These are phyloP conservation scores for Lasioglossum calceatum DNA, from an alignment of 2,888 invertebrate species.

Conservation along the genomic window DNA sequence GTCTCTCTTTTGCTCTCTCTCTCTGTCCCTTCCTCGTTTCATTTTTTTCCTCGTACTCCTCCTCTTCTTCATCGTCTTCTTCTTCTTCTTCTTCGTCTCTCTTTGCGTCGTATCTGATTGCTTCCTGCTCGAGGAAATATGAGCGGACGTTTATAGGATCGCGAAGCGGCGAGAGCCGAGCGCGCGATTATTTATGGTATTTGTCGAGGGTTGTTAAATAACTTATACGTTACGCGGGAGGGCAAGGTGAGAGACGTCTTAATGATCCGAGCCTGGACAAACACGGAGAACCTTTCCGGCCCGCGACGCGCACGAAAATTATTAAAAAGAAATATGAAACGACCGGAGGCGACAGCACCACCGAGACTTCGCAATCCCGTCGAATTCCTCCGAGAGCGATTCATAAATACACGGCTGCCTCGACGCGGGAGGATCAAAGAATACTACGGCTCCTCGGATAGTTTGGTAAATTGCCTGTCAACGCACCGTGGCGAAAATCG, in stretches of 20 bases:
- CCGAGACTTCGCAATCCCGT: conserved; percentile 19
- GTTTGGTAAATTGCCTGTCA: conserved; percentile 15
- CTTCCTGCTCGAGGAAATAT: conserved; percentile 70
- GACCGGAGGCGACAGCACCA: not conserved
- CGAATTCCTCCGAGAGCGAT: conserved; percentile 8
- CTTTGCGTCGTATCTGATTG: conserved; percentile 69
- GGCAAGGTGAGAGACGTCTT: conserved; percentile 53
- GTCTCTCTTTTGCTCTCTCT: not conserved
- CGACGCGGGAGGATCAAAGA: not conserved
- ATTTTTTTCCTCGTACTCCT: not conserved
- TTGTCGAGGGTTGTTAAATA: conserved; percentile 70
- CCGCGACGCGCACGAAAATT: not conserved
- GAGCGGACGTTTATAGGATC: conserved; percentile 73
- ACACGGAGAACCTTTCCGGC: conserved; percentile 21
- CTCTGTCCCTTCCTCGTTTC: not conserved
- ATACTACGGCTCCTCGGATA: not conserved
- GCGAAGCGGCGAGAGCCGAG: conserved; percentile 48
- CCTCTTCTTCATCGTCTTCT: conserved; percentile 8
- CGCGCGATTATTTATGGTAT: conserved; percentile 69
- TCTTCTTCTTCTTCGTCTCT: conserved; percentile 17
- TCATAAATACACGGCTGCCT: conserved; percentile 30
- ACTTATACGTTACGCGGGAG: conserved; percentile 61
- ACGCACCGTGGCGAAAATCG: not conserved
- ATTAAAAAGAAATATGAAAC: conserved; percentile 28
- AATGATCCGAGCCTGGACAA: conserved; percentile 50